phyloP scores from a whole-genome alignment of 2,888 invertebrate species.

The Ophion ellenae region DNA sequence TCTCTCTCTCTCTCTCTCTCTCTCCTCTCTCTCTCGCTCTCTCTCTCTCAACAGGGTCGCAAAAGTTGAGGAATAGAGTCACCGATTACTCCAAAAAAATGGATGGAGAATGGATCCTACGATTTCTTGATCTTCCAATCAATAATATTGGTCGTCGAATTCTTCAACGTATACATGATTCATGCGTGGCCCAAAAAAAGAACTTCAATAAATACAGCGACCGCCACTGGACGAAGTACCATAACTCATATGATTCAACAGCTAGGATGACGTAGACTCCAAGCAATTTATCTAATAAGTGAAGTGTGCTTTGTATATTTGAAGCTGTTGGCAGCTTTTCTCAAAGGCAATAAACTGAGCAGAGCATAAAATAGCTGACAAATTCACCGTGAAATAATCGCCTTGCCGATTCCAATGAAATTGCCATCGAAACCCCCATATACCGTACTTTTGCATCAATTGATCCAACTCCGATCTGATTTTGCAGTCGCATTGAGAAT shows the following conservation, averaged over 20 bases:
- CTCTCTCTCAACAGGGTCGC: conserved; percentile 1
- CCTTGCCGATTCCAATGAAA: not conserved
- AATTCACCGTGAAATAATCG: not conserved
- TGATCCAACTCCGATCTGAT: not conserved
- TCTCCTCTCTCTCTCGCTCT: no score
- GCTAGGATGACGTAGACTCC: conserved; percentile 5
- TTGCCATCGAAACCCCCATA: not conserved
- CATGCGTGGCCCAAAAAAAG: not conserved
- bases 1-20: no score
- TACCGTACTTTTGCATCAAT: not conserved
- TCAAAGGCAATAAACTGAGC: conserved; percentile 44
- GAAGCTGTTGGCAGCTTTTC: conserved; percentile 45
- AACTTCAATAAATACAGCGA: not conserved
- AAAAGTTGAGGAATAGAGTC: conserved; percentile 49
- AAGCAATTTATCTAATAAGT: conserved; percentile 37
- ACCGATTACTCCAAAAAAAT: conserved; percentile 1
- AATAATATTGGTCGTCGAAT: no score
- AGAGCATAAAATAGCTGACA: conserved; percentile 32
- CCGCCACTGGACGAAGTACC: not conserved
- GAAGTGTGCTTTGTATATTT: conserved; percentile 46
- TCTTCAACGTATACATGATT: no score
- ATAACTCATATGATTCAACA: conserved; percentile 14
- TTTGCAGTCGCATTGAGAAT: not conserved
- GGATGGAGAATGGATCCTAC: not conserved
- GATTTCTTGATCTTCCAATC: not conserved